Evolutionary conservation across 2,888 invertebrate species (phyloP).

Genomic region (Parnassius mnemosyne): DNA sequence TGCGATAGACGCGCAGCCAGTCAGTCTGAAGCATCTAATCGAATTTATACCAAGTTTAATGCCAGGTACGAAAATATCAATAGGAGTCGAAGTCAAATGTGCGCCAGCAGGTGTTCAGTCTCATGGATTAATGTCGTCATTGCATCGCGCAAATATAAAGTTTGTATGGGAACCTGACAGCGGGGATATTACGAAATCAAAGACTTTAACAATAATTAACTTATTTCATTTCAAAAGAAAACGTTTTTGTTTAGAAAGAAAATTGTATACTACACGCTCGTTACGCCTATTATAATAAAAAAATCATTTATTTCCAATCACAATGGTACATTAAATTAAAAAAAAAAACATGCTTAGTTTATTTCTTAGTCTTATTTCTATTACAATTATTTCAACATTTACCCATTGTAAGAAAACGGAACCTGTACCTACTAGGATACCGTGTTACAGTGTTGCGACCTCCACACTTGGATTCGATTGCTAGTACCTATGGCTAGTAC

Average conservation of each 20-base stretch:
- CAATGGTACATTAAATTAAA: too few species aligned
- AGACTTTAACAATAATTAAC: too few species aligned
- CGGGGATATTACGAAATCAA: background rate
- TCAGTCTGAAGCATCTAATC: background rate
- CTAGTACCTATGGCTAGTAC: too few species aligned
- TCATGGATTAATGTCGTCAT: conserved; percentile 17
- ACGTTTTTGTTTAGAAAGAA: background rate
- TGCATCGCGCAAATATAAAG: background rate
- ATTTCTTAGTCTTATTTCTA: too few species aligned
- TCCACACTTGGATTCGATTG: too few species aligned
- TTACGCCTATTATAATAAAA: background rate
- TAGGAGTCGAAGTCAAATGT: conserved; percentile 14
- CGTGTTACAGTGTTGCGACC: too few species aligned
- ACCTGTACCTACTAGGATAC: too few species aligned
- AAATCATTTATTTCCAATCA: background rate
- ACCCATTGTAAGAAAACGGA: too few species aligned
- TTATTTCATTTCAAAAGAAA: too few species aligned
- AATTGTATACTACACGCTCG: background rate
- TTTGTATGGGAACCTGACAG: conserved; percentile 22
- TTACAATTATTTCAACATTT: too few species aligned
- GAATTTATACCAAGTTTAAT: background rate
- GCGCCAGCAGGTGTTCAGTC: conserved; percentile 30
- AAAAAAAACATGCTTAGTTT: too few species aligned
- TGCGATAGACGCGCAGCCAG: background rate
- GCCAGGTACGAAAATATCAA: conserved; percentile 10